phyloP scores from a whole-genome alignment of 2,888 invertebrate genomes.

The Encarsia formosa region DNA sequence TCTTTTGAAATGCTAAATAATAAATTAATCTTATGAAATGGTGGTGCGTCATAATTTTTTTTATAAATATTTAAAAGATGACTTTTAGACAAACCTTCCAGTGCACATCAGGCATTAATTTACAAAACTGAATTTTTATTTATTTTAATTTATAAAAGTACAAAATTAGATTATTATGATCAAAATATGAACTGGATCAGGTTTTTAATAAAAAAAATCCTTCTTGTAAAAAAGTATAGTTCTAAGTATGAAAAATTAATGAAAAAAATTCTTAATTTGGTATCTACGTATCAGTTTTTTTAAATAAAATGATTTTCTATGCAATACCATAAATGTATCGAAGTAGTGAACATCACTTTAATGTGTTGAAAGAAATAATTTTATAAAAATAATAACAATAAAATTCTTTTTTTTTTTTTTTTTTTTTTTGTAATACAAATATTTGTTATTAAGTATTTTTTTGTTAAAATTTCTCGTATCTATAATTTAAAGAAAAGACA shows the following conservation, averaged over 20 bases:
- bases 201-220: conserved; percentile 14
- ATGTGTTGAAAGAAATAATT: too few relatives aligned
- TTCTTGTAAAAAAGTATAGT: conserved; percentile 19
- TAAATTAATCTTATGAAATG: conserved; percentile 7
- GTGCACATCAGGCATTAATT: conserved; percentile 26
- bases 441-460: conserved; percentile 20
- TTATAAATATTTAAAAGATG: conserved; percentile 21
- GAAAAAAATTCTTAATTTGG: too few relatives aligned
- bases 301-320: too few relatives aligned
- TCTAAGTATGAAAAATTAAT: conserved; percentile 15
- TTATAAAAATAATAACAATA: too few relatives aligned
- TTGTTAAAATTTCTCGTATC: too few relatives aligned
- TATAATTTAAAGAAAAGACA: too few relatives aligned
- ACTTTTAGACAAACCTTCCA: conserved; percentile 24
- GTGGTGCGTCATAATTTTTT: conserved; percentile 8
- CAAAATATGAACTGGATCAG: conserved; percentile 19
- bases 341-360: too few relatives aligned
- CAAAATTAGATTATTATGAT: conserved; percentile 27
- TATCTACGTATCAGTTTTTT: too few relatives aligned
- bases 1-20: conserved; percentile 15
- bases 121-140: conserved; percentile 25
- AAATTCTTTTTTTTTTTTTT: too few relatives aligned
- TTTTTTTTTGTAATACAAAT: conserved; percentile 13
- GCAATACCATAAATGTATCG: too few relatives aligned
- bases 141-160: conserved; percentile 29